Evolutionary conservation across 2,113 vertebrate genomes (phyloP).

Genomic region (Crotalus helleri): DNA sequence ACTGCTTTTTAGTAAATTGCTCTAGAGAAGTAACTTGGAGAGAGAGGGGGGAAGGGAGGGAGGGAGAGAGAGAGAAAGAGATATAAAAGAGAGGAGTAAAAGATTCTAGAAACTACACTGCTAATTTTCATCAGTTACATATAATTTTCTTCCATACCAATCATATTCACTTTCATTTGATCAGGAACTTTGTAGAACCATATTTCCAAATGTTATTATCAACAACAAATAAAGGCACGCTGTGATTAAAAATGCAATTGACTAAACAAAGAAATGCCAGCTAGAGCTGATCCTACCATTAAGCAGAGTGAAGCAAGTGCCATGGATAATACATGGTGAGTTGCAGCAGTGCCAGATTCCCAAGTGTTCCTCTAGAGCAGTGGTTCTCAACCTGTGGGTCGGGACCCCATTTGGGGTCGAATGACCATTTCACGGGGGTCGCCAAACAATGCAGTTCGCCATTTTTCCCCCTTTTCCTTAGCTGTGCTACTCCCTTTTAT

Average conservation of each 20-base stretch:
- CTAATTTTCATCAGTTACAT: background rate
- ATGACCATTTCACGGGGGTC: no score
- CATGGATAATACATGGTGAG: no score
- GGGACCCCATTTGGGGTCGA: no score
- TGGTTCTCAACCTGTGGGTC: no score
- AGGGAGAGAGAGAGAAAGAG: no score
- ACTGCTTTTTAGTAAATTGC: background rate
- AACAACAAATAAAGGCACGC: background rate
- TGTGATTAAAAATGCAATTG: background rate
- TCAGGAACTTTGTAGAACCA: background rate
- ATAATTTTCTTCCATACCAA: background rate
- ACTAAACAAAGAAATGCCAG: background rate
- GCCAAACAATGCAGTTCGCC: no score
- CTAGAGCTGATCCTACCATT: background rate
- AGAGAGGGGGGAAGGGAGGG: no score
- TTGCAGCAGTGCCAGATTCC: no score
- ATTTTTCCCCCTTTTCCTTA: no score
- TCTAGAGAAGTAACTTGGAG: background rate
- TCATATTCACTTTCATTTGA: background rate
- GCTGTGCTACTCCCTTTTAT: no score
- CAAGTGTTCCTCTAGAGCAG: no score
- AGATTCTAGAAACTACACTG: background rate
- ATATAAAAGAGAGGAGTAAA: background rate
- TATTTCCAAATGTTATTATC: background rate
- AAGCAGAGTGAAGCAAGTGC: no score